Base-by-base conservation (phyloP, 2,113 vertebrate genomes). In the Indicator maculatus region DNA sequence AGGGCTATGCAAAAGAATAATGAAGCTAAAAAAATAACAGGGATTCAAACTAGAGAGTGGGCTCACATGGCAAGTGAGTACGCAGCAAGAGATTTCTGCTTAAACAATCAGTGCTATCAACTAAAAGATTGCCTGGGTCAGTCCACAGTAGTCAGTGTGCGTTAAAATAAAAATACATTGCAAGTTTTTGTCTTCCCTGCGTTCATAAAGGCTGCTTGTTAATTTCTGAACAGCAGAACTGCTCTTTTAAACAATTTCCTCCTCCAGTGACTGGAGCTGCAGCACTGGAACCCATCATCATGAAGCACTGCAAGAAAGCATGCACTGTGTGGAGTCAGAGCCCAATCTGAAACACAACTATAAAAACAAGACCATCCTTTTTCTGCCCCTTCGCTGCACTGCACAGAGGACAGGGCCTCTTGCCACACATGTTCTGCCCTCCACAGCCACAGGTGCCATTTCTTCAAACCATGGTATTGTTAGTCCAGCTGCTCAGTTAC, bases 231-330 rank as follows among this genome's bases (percentile, higher is more conserved):
- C 75, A 91, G 87, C 75, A 96, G 82, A 70, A 45, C 58, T 30
- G 83, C 83, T 88, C 89, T 90, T 61, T 39, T 52, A 67, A 93
- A 90, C 83, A 88, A 93, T 80, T 65, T 91, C 95, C 79, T 89
- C 72, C 80, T 83, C 65, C 85, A 88, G 69, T 64, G 92, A 80
- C 83, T 93, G 83, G 89, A 95, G 90, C 88, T 93, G 86, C 88
- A 95, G 76, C 8, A 82, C 79, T 95, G 69, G 75, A 17, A 86
- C 14, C 78, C 58, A 55, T 26, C 85, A 74, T 80, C 26, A 12
- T 7, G 47, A 86, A 38, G 47, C 58, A 67, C 10, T 83, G 95
- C 93, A 88, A 89, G 86, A 74, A 88, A 92, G 92, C 77, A 75
- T 31, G 69, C 71, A 69, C 86, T 95, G 89, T 75, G 69, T 39